Evolutionary conservation across 2,888 invertebrate species (phyloP).

Genomic region (Byasa hedistus): DNA sequence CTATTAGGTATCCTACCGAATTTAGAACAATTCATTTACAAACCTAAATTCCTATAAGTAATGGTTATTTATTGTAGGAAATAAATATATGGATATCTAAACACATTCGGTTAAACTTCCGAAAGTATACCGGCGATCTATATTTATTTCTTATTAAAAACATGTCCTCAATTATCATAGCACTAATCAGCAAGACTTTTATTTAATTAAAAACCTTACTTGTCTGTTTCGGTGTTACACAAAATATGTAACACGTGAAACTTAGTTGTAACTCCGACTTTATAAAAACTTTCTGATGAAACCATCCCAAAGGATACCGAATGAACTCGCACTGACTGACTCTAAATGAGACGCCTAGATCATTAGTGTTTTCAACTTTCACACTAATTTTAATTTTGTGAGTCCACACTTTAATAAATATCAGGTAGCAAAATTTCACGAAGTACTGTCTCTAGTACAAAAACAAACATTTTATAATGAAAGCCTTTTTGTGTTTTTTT

Average conservation of each 20-base stretch:
- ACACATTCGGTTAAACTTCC: no score
- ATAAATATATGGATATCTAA: not conserved
- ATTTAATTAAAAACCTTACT: no score
- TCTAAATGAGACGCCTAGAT: conserved; percentile 38
- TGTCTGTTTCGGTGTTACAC: not conserved
- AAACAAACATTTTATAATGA: no score
- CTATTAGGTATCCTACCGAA: conserved; percentile 42
- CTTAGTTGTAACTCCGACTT: conserved; percentile 22
- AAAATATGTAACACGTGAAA: conserved; percentile 15
- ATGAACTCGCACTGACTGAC: conserved; percentile 38
- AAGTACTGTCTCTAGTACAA: not conserved
- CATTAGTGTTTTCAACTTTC: conserved; percentile 36
- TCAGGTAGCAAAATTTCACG: not conserved
- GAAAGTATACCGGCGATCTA: no score
- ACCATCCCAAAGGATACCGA: conserved; percentile 42
- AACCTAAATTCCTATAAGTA: not conserved
- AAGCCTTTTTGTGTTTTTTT: no score
- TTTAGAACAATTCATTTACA: not conserved
- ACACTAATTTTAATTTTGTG: not conserved
- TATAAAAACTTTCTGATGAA: conserved; percentile 42
- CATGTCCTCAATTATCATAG: not conserved
- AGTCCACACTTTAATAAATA: not conserved
- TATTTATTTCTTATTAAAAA: not conserved
- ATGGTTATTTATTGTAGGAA: not conserved
- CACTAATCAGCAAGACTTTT: not conserved